Evolutionary conservation across 2,888 invertebrate genomes (phyloP).

Genomic region (Argyresthia goedartella): DNA sequence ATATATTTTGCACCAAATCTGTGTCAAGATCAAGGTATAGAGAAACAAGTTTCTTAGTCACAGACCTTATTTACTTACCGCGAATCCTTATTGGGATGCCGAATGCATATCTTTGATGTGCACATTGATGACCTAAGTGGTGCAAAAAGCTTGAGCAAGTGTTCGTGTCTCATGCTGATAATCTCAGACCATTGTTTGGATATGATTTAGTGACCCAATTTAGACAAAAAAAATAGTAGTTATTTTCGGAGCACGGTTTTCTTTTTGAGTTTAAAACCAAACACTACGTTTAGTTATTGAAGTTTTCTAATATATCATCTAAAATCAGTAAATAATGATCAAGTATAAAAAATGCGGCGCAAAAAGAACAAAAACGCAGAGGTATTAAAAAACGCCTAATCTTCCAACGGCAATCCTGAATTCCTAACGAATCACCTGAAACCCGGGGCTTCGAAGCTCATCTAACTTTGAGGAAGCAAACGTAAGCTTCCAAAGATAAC

Average conservation of each 20-base stretch:
- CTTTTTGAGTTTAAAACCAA: too few relatives aligned
- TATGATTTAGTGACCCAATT: background rate
- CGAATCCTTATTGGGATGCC: background rate
- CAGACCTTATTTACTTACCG: background rate
- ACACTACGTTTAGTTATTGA: too few relatives aligned
- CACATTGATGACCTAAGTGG: background rate
- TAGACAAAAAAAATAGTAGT: too few relatives aligned
- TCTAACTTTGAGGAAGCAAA: conserved; percentile 19
- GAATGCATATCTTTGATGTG: background rate
- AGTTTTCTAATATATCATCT: too few relatives aligned
- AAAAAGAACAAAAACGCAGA: too few relatives aligned
- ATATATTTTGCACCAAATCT: conserved; percentile 51
- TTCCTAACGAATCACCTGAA: background rate
- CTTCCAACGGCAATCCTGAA: background rate
- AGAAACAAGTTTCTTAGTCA: conserved; percentile 46
- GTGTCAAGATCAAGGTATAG: conserved; percentile 64
- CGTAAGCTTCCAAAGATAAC: conserved; percentile 7
- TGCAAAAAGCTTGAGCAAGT: background rate
- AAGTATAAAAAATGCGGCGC: too few relatives aligned
- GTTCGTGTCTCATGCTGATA: background rate
- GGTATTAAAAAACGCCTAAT: background rate
- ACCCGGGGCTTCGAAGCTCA: conserved; percentile 11
- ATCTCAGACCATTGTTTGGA: background rate
- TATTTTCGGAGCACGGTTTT: too few relatives aligned
- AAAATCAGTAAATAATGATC: too few relatives aligned